These are phyloP conservation scores for Acyrthosiphon pisum DNA, from an alignment of 1,140 invertebrate genomes.

Conservation along the genomic window DNA sequence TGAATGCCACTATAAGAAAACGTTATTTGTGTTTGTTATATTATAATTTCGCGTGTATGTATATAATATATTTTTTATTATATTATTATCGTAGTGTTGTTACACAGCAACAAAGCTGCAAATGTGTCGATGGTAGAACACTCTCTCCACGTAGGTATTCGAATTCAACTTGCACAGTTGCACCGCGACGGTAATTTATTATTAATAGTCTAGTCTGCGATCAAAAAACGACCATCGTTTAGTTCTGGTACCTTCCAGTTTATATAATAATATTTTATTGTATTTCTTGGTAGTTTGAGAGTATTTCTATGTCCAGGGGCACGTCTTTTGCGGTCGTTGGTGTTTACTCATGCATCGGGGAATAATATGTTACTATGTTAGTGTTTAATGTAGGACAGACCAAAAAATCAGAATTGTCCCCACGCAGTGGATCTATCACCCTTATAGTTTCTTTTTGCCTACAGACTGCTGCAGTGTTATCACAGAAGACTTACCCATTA, in stretches of 20 bases:
- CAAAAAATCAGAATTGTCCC: no score
- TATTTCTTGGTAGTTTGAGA: background rate
- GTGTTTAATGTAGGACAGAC: no score
- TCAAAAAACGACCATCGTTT: background rate
- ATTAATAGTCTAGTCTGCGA: background rate
- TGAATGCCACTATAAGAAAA: constrained; percentile 3
- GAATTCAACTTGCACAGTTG: background rate
- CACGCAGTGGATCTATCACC: no score
- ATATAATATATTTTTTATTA: background rate
- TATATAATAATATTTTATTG: background rate
- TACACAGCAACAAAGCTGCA: background rate
- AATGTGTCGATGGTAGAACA: background rate
- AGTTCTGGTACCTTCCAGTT: background rate
- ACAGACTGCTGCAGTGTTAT: no score
- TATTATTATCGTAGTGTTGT: background rate
- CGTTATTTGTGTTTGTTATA: background rate
- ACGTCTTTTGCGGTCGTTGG: background rate
- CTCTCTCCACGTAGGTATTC: background rate
- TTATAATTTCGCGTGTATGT: background rate
- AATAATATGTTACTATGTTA: no score
- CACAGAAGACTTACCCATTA: no score
- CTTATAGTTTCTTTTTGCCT: no score
- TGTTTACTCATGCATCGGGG: no score
- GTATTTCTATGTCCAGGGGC: background rate
- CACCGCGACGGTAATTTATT: background rate